Evolutionary conservation across 2,113 vertebrate genomes (phyloP), one percentile per base, ranked within the genome.

Genomic region (Dolichallabes microphthalmus): DNA sequence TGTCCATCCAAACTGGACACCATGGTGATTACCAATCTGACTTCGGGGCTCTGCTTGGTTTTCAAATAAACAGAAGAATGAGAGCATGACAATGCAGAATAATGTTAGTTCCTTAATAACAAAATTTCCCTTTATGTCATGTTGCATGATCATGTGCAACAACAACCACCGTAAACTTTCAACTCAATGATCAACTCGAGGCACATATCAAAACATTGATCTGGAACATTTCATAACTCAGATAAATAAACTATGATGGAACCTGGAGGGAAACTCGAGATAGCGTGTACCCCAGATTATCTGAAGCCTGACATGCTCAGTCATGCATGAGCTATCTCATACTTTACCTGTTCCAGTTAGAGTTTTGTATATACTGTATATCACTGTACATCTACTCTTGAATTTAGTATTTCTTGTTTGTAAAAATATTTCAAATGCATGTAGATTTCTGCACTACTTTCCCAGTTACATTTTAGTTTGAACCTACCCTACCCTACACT

Each of bases 1-100:
- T 30, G 32, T 22, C 2, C n/a, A 22, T 82, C 17, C 5, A 4
- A 35, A 53, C 5, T 74, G 77, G 78, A 86, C 58, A 61, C 0
- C 52, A 35, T 74, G 84, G 84, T 81, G 19, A 53, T 69, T 86
- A 81, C 78, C 84, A 74, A 79, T 35, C 11, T 39, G 22, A n/a
- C 50, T 39, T 63, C n/a, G 22, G 2, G 10, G 9, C 55, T 22
- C 35, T 68, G 50, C 1, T 4, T 35, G 32, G 32, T 35, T 60
- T 79, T 78, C 55, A 15, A 13, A 55, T 15, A 35, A n/a, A 22
- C 25, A 60, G 74, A 80, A 63, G 55, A n/a, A 9, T 71, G 75
- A 69, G n/a, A 12, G 32, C 64, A 73, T 69, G 52, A 78, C 30
- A 32, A n/a, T 55, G 50, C 83, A 15, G 20, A 64, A 76, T 2